phyloP scores from a whole-genome alignment of 2,113 vertebrate species.

The Zosterops japonicus region DNA sequence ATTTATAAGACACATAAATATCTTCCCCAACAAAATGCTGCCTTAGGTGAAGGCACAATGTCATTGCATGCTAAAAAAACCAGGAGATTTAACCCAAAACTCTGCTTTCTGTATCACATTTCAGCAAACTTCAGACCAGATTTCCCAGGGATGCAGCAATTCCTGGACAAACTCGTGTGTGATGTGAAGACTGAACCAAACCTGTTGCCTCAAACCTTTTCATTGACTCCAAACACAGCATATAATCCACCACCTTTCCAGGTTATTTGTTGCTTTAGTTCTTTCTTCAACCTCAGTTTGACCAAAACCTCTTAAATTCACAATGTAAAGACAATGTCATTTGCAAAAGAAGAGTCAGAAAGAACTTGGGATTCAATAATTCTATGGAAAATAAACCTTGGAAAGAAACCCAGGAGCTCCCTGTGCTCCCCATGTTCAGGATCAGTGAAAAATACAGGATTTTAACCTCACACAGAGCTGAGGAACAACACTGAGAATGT shows the following conservation, averaged over 20 bases:
- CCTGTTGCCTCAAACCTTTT: not conserved
- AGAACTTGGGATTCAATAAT: too few species aligned
- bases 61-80: not conserved
- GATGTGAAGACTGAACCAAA: not conserved
- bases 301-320: not conserved
- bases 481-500: too few species aligned
- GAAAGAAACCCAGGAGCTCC: too few species aligned
- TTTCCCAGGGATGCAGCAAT: not conserved
- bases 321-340: not conserved
- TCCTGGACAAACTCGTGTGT: not conserved
- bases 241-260: not conserved
- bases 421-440: too few species aligned
- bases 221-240: not conserved
- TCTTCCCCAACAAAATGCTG: not conserved
- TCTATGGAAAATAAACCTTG: too few species aligned
- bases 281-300: not conserved
- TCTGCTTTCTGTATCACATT: accelerated
- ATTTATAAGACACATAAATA: not conserved
- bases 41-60: not conserved
- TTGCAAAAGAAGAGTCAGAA: not conserved
- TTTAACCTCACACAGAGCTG: too few species aligned
- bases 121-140: not conserved
- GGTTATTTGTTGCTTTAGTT: not conserved
- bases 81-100: not conserved
- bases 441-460: too few species aligned